Base-by-base conservation (phyloP, 1,140 invertebrate species). In the Chrysoperla carnea region DNA sequence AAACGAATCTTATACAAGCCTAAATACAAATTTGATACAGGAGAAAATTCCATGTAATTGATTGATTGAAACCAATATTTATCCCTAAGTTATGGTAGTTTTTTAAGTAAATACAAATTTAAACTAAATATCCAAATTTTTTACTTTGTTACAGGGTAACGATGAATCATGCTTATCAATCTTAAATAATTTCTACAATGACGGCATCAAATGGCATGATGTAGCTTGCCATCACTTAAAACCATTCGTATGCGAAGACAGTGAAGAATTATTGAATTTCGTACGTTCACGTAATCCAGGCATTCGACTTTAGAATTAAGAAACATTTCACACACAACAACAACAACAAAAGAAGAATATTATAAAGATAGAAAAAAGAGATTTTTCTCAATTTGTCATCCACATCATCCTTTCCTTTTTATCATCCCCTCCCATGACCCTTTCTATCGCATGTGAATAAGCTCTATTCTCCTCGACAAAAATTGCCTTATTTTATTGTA, bases 241-340 rank as follows among this genome's bases (percentile, higher is more conserved):
- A 63, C 86, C 86, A 2, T 90, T 90, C 69, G 84, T 92, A 4
- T 92, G 87, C 61, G 86, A 92, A 64, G 86, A 90, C 68, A 86
- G 82, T 57, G 85, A 90, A 47, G 85, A 90, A 63, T 72, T 90
- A n/a, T 67, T 90, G 48, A 87, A 86, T 65, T 90, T 89, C 54
- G 84, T 90, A 14, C 78, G 82, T 49, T 85, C 81, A 9, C 75
- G 84, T 53, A 89, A 89, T 61, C 82, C 82, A 27, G 77, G 77
- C 51, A 76, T 85, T 45, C 81, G 84, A 60, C 71, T 89, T 49
- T 88, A 76, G 81, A 53, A 46, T 8, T 33, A 33, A 23, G 17
- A 23, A 23, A 5, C 17, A 23, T 23, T 23, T 5, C 5, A 23
- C 17, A 23, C 17, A 23, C 17, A 5, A 23, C 2, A 23, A 23